Evolutionary conservation across 2,888 invertebrate genomes (phyloP), one percentile per base, ranked within the genome.

Genomic region (Ophion slaviceki): DNA sequence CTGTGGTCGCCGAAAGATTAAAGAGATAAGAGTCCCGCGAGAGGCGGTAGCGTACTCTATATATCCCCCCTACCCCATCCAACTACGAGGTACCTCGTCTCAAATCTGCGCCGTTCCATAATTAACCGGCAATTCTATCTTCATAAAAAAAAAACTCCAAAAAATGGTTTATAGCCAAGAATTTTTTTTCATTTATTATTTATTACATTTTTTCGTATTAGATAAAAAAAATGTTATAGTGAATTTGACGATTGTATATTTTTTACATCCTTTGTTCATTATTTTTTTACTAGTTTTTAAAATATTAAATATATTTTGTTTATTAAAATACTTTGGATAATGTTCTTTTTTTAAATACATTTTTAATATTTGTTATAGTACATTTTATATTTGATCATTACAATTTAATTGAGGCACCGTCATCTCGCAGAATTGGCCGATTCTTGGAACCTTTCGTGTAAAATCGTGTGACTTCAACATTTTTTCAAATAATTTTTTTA

Each of bases 1-100:
- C 36, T 45, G 80, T 74, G 67, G 67, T 80, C 74, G 80, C 47
- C 67, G 32, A 59, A 61, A 74, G 80, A 80, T 80, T 72, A 2
- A 20, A 45, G 67, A 74, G 80, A 80, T 80, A 80, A 80, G 80
- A 74, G 59, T 47, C 40, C 20, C 71, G 71, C 66, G 66, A 64
- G 67, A 77, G 53, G 57, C 72, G 45, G 62, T 24, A 74, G 80
- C 71, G 53, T 24, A 40, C 72, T 53, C 47, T 28, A 57, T 28
- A 62, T 36, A 53, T 61, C 45, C 32, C 62, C 45, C 68, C 14
- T 14, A 2, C 17, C 53, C 53, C 17, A 17, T 53, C 17, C 53
- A 14, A 32, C 20, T n/a, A 72, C 17, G 53, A 64, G 70, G 11
- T 28, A 28, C 17, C 67, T 28, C 24, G 24, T 68, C 59, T 59